Conservation (phyloP, 2,797 vertebrate species). For the Anguilla megastoma region DNA sequence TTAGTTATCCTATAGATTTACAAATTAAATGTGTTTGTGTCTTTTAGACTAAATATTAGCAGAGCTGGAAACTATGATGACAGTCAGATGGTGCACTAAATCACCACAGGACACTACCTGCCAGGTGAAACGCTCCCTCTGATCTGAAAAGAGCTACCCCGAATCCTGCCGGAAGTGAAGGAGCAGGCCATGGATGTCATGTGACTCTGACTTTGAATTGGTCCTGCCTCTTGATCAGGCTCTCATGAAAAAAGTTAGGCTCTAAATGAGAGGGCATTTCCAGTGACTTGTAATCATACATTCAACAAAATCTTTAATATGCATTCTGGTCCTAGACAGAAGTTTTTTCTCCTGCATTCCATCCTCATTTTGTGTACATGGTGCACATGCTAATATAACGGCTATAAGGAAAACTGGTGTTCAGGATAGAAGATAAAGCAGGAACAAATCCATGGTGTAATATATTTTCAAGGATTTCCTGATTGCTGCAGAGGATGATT, state of each 20-base stretch:
- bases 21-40: background rate
- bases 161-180: too few relatives aligned
- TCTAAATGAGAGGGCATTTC: too few relatives aligned
- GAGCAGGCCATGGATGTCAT: too few relatives aligned
- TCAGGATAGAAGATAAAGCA: constrained; percentile 1
- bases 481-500: constrained; percentile 49
- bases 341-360: too few relatives aligned
- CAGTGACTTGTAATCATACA: too few relatives aligned
- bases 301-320: too few relatives aligned
- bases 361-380: too few relatives aligned
- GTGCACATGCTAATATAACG: background rate
- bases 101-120: background rate
- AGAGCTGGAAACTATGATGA: background rate
- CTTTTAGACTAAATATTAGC: background rate
- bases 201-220: too few relatives aligned
- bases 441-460: constrained; percentile 56
- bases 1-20: background rate
- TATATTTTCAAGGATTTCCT: background rate
- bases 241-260: too few relatives aligned
- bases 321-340: too few relatives aligned
- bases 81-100: background rate
- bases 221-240: too few relatives aligned
- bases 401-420: background rate
- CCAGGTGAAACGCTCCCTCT: background rate
- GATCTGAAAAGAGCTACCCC: too few relatives aligned